Evolutionary conservation across 2,888 invertebrate genomes (phyloP), one percentile per base, ranked within the genome.

Genomic region (Acleris cristana): DNA sequence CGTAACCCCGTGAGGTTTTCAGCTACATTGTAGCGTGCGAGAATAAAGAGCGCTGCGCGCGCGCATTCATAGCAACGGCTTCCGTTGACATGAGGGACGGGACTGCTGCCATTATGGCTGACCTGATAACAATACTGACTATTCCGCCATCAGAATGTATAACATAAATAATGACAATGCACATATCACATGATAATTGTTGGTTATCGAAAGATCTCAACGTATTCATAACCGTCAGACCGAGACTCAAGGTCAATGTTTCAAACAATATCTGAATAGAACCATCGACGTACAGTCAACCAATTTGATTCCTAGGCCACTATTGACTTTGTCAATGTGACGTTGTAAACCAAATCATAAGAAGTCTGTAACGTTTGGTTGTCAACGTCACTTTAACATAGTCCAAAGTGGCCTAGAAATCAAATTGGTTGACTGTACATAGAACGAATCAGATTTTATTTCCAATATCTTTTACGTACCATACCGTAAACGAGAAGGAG

Each of bases 191-290:
- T 60, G 49, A 40, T 54, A 44, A 55, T 65, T 30, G 48, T 62
- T 62, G 23, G 45, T 57, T 66, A 57, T 62, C 66, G 30, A 3
- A 51, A 45, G 51, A 66, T 66, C 66, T 61, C 45, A n/a, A 26
- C n/a, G 40, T 49, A 55, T 66, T 45, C 60, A 56, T 30, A 56
- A 14, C 18, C 61, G 44, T 55, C 21, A 26, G 34, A 66, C 61
- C 66, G 45, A 51, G 56, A 19, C 48, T 16, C n/a, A 57, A 64
- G 51, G 65, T 66, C 30, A 61, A 26, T 23, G 55, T 19, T 44
- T 61, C 26, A 55, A 60, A 66, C 65, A 52, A 57, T 52, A 21
- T 61, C 45, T 44, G 14, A 19, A 48, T 21, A 63, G 26, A 19
- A 16, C 54, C 30, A 34, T n/a, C n/a, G 21, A 55, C 48, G 21